Conservation (phyloP, 2,113 vertebrate species). For the Oostethus manadensis region DNA sequence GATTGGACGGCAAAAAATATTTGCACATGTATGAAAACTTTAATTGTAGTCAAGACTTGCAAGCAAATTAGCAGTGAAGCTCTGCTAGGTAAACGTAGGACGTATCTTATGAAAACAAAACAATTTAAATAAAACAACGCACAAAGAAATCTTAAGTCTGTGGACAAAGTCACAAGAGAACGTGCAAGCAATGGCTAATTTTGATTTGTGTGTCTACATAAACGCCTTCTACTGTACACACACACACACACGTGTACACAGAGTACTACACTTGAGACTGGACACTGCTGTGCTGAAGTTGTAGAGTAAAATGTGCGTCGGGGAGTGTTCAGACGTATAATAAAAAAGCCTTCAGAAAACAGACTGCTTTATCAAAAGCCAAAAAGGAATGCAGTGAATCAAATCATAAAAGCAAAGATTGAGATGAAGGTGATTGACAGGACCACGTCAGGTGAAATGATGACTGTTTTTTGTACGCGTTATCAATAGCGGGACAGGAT, state of each 20-base stretch:
- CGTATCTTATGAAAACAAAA: too few relatives aligned
- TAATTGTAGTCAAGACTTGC: too few relatives aligned
- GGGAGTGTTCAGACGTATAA: constrained; percentile 78
- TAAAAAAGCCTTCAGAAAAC: constrained; percentile 71
- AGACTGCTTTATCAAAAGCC: constrained; percentile 82
- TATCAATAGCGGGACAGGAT: constrained; percentile 39
- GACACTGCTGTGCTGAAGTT: constrained; percentile 84
- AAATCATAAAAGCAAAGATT: constrained; percentile 79
- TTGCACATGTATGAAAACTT: too few relatives aligned
- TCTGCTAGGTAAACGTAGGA: too few relatives aligned
- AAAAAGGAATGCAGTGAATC: constrained; percentile 89
- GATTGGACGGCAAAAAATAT: too few relatives aligned
- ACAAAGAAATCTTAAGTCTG: too few relatives aligned
- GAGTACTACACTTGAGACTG: constrained; percentile 84
- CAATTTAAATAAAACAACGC: too few relatives aligned
- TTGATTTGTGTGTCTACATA: too few relatives aligned
- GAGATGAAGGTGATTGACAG: constrained; percentile 2
- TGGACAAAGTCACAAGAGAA: too few relatives aligned
- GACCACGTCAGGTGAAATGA: constrained; percentile 11
- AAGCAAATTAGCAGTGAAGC: too few relatives aligned
- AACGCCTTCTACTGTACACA: too few relatives aligned
- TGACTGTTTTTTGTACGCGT: constrained; percentile 39
- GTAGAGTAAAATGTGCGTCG: constrained; percentile 74
- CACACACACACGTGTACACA: constrained; percentile 62
- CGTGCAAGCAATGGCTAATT: too few relatives aligned